phyloP scores from a whole-genome alignment of 1,140 invertebrate species.

The Littorina saxatilis region DNA sequence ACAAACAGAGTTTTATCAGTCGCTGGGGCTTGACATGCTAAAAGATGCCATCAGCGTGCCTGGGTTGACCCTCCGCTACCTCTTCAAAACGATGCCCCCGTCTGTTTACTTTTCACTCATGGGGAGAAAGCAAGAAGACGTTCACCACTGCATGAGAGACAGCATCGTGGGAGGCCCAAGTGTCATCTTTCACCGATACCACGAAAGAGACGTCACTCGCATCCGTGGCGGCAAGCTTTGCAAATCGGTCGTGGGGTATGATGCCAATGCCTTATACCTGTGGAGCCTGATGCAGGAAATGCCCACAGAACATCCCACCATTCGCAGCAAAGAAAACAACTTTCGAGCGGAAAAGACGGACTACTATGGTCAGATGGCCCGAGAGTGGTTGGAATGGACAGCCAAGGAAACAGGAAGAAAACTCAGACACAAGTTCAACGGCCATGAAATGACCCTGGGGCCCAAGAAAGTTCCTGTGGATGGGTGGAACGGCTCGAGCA shows the following conservation, averaged over 20 bases:
- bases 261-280: slow-evolving; percentile 53
- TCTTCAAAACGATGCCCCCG: slow-evolving; percentile 41
- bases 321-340: slow-evolving; percentile 14
- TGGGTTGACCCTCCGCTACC: slow-evolving; percentile 37
- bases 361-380: no score
- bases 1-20: slow-evolving; percentile 40
- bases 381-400: no score
- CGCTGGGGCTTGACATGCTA: slow-evolving; percentile 47
- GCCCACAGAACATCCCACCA: slow-evolving; percentile 41
- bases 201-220: slow-evolving; percentile 41
- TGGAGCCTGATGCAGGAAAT: slow-evolving; percentile 41
- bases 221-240: slow-evolving; percentile 34
- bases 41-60: slow-evolving; percentile 47
- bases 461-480: no score
- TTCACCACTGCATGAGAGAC: slow-evolving; percentile 39
- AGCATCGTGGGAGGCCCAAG: slow-evolving; percentile 49
- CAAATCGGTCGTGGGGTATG: slow-evolving; percentile 41
- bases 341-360: slow-evolving; percentile 53
- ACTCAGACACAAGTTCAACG: no score
- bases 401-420: no score
- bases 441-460: no score
- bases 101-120: slow-evolving; percentile 44
- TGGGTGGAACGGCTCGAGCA: no score
- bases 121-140: slow-evolving; percentile 36
- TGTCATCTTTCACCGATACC: slow-evolving; percentile 50